These are phyloP conservation scores for Pseudanteris insignis DNA, from an alignment of 2,888 invertebrate genomes.

Conservation along the genomic window DNA sequence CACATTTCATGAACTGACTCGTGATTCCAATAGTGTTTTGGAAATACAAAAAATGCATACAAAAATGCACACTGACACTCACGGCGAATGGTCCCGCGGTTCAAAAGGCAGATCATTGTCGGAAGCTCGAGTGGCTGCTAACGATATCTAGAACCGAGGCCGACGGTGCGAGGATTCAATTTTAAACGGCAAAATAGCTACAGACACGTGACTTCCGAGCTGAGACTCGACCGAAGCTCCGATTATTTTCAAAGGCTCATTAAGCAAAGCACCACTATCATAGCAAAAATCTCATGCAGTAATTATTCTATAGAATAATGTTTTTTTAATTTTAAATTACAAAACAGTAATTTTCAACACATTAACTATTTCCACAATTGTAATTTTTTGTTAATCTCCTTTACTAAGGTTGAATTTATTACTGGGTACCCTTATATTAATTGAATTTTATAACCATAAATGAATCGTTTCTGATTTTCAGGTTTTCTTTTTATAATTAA, in stretches of 20 bases:
- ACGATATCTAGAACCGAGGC: slow-evolving; percentile 44
- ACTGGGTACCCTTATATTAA: too few relatives aligned
- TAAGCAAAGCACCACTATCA: slow-evolving; percentile 14
- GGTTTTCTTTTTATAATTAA: too few relatives aligned
- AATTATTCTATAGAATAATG: too few relatives aligned
- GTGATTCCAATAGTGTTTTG: too few relatives aligned
- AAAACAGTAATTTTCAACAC: too few relatives aligned
- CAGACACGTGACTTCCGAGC: slow-evolving; percentile 46
- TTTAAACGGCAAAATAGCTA: slow-evolving; percentile 42
- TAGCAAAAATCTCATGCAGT: neutral
- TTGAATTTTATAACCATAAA: too few relatives aligned
- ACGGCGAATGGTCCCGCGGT: slow-evolving; percentile 31
- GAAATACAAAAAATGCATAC: slow-evolving; percentile 1
- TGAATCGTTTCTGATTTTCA: too few relatives aligned
- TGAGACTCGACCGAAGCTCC: slow-evolving; percentile 30
- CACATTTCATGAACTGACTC: neutral
- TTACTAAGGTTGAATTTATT: too few relatives aligned
- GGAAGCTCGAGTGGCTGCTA: slow-evolving; percentile 42
- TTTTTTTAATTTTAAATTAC: too few relatives aligned
- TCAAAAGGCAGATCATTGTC: slow-evolving; percentile 42
- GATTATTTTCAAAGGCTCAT: slow-evolving; percentile 34
- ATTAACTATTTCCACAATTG: too few relatives aligned
- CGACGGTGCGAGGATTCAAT: slow-evolving; percentile 43
- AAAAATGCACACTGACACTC: slow-evolving; percentile 22
- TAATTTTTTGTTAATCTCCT: too few relatives aligned